These are phyloP conservation scores for Homarus gammarus DNA, from an alignment of 2,888 invertebrate species.

Conservation along the genomic window DNA sequence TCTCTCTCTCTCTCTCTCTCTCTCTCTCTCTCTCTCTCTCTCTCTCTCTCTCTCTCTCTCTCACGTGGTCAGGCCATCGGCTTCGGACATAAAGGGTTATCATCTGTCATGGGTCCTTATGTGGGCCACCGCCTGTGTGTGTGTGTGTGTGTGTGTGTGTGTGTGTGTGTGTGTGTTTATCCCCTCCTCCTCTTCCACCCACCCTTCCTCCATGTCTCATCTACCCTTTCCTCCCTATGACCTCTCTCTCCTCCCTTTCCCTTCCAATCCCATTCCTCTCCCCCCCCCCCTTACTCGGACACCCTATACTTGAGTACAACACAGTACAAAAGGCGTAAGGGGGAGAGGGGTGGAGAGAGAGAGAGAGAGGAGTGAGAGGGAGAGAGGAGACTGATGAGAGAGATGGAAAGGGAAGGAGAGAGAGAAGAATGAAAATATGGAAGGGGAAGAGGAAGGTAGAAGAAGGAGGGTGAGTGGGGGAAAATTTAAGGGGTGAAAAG, in stretches of 20 bases:
- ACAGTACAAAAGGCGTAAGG: too few relatives aligned
- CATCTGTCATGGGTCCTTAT: neutral
- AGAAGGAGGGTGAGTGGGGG: too few relatives aligned
- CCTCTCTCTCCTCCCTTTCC: neutral
- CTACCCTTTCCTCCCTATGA: neutral
- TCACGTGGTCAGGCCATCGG: neutral
- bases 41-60: constrained; percentile 25
- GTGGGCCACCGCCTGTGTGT: too few relatives aligned
- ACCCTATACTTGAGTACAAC: neutral
- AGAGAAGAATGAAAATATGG: too few relatives aligned
- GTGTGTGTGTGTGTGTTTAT: too few relatives aligned
- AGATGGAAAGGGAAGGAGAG: too few relatives aligned
- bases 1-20: neutral
- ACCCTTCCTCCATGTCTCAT: neutral
- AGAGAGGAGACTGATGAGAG: too few relatives aligned
- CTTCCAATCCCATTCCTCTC: neutral
- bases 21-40: constrained; percentile 23
- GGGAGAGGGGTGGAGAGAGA: too few relatives aligned
- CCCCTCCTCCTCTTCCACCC: neutral
- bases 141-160: too few relatives aligned
- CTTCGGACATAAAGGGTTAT: neutral
- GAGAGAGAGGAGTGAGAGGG: too few relatives aligned
- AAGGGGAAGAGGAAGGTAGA: too few relatives aligned
- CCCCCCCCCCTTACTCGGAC: neutral
- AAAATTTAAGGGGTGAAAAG: too few relatives aligned